A percentile compares a stretch with the other conserved stretches of the same genome.
Evolutionary conservation across 1,140 invertebrate species (phyloP).

Genomic region (Cydia fagiglandana): DNA sequence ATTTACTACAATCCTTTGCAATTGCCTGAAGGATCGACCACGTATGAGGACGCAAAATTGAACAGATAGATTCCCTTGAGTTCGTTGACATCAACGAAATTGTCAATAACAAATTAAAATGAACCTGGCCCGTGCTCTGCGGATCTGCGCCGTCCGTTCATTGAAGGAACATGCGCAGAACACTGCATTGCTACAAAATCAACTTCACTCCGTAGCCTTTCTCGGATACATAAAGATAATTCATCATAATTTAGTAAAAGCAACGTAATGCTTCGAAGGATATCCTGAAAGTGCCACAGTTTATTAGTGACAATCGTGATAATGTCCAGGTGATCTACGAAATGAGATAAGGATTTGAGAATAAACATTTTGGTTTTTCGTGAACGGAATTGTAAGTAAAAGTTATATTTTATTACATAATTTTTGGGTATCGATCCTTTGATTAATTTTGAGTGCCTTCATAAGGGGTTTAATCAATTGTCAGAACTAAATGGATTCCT

Average conservation of each 20-base stretch:
- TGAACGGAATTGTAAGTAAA: conserved; percentile 35
- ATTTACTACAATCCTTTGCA: conserved; percentile 12
- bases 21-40: conserved; percentile 1
- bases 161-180: conserved; percentile 73
- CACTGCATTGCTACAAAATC: conserved; percentile 76
- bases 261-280: conserved; percentile 42
- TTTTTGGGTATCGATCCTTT: conserved; percentile 16
- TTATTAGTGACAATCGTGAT: conserved; percentile 40
- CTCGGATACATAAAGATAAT: conserved; percentile 50
- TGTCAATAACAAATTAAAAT: conserved; percentile 73
- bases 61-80: conserved; percentile 35
- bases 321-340: conserved; percentile 50
- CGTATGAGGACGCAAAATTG: conserved; percentile 11
- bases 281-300: conserved; percentile 11
- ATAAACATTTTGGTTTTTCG: conserved; percentile 25
- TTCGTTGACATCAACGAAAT: conserved; percentile 65
- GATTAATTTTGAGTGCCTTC: neutral
- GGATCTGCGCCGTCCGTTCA: conserved; percentile 63
- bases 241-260: conserved; percentile 44
- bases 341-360: neutral
- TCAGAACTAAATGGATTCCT: neutral
- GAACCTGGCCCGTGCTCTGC: conserved; percentile 51
- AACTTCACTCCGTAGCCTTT: conserved; percentile 61
- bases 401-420: conserved; percentile 31
- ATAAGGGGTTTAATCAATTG: neutral